phyloP scores from a whole-genome alignment of 2,888 invertebrate genomes.

The Xanthostigma xanthostigma region DNA sequence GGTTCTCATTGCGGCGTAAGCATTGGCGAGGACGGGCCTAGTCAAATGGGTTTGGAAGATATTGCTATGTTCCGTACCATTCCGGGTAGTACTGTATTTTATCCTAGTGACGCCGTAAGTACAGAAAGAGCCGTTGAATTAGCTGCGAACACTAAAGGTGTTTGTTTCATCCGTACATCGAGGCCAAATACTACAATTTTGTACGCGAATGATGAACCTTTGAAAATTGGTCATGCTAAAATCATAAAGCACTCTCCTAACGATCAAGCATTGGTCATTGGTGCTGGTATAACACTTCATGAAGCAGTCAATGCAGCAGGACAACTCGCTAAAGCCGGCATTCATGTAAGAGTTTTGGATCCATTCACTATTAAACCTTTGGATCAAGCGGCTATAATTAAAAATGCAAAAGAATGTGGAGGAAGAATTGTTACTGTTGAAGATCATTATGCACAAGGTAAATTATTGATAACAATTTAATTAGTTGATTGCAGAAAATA shows the following conservation, averaged over 20 bases:
- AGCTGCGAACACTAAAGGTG: constrained; percentile 86
- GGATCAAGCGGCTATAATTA: constrained; percentile 60
- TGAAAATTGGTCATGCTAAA: constrained; percentile 67
- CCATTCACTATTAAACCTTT: constrained; percentile 94
- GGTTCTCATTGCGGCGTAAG: constrained; percentile 97
- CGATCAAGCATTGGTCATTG: constrained; percentile 78
- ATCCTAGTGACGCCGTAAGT: constrained; percentile 85
- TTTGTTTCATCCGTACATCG: constrained; percentile 92
- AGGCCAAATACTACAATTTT: constrained; percentile 79
- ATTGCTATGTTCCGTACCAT: constrained; percentile 87
- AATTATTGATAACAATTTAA: constrained; percentile 11
- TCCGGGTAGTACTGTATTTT: constrained; percentile 67
- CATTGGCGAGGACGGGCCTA: constrained; percentile 97
- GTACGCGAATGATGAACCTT: constrained; percentile 70
- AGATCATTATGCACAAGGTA: constrained; percentile 90
- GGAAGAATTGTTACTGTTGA: constrained; percentile 85
- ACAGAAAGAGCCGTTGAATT: constrained; percentile 89
- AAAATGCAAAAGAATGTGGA: constrained; percentile 61
- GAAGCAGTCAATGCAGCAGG: constrained; percentile 80
- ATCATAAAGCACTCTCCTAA: constrained; percentile 57
- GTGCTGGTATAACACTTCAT: constrained; percentile 85
- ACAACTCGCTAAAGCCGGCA: constrained; percentile 49
- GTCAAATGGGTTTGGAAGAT: constrained; percentile 99
- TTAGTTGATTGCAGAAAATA: constrained; percentile 17
- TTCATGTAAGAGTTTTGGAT: constrained; percentile 76